These are phyloP conservation scores for Spizaetus ornatus DNA, from an alignment of 2,113 vertebrate genomes.

Conservation along the genomic window DNA sequence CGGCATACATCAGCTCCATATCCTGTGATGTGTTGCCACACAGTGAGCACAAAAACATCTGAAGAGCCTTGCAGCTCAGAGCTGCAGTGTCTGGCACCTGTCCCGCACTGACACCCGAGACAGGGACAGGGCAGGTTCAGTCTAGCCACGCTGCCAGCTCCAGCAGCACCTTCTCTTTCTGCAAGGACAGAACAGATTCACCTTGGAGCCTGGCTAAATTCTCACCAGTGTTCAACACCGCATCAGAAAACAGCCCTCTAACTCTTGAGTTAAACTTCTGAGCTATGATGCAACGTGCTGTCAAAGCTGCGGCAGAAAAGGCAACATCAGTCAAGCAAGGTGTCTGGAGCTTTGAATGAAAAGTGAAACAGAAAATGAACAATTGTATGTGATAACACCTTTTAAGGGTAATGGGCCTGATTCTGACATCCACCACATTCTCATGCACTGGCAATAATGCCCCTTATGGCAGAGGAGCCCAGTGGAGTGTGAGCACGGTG, in stretches of 20 bases:
- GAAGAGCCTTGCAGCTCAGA: background rate
- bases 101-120: accelerated
- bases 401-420: background rate
- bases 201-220: background rate
- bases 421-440: background rate
- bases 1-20: accelerated
- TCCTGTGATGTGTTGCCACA: background rate
- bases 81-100: accelerated
- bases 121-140: background rate
- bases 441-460: background rate
- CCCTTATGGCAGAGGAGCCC: background rate
- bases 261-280: background rate
- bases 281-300: background rate
- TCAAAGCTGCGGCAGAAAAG: background rate
- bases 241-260: background rate
- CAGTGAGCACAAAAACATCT: accelerated
- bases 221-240: background rate
- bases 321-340: background rate
- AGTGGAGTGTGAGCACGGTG: accelerated
- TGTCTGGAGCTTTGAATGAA: background rate
- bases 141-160: accelerated
- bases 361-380: background rate
- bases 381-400: background rate
- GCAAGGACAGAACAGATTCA: background rate
- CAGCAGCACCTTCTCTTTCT: background rate